Evolutionary conservation across 2,113 vertebrate genomes (phyloP), one percentile per base, ranked within the genome.

Genomic region (Myrmecobius fasciatus): DNA sequence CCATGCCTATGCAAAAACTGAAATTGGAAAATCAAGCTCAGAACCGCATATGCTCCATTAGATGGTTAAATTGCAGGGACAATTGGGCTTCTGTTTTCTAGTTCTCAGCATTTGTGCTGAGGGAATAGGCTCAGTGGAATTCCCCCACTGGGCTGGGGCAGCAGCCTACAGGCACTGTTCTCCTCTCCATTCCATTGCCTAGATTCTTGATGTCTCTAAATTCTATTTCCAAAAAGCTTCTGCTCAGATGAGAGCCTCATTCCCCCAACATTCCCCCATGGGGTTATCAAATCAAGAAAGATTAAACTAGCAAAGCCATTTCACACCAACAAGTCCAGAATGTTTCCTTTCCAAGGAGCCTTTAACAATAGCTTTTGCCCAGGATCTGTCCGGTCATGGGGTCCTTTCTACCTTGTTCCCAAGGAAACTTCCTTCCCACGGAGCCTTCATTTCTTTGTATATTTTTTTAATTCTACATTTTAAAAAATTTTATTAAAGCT

Each of bases 11-110:
- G n/a, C 36, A 83, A 83, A 83, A 83, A 43, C 67, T 83, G 67
- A 83, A 83, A 83, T 83, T 83, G 67, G 67, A 83, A 83, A 83
- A 83, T 83, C 67, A 83, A 83, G 67, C 67, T 83, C 67, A 83
- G 67, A 43, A 83, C 67, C 6, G 17, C 67, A 22, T 83, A 83
- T 83, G 67, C 67, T 83, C n/a, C 67, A 43, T 83, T 83, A 83
- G 67, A 83, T 83, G 67, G n/a, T 83, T 83, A 83, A 83, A 83
- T 83, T 43, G n/a, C 67, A 43, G 67, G 67, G n/a, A 43, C 67
- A 43, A 83, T 83, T 83, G n/a, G 67, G n/a, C n/a, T 83, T 20
- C n/a, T 83, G 67, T 83, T 43, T 83, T 83, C n/a, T 83, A 43
- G 67, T n/a, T 83, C n/a, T 83, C 67, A 83, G 67, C 67, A 83